Evolutionary conservation across 2,888 invertebrate genomes (phyloP).

Genomic region (Theretra japonica): DNA sequence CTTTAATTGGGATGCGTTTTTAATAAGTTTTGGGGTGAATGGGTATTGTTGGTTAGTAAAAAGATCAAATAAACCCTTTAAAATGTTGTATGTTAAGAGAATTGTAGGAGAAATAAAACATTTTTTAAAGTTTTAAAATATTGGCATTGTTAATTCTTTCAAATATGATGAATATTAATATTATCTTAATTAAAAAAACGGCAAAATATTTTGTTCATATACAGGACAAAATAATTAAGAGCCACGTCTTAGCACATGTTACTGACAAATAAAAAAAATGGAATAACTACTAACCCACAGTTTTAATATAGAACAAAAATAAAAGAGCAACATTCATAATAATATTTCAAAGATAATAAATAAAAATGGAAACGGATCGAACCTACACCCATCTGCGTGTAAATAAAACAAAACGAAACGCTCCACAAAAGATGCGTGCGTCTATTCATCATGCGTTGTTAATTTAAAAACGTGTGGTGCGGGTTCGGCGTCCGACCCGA

Average conservation of each 20-base stretch:
- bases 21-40: neutral
- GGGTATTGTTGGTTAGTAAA: neutral
- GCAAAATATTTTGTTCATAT: too few relatives aligned
- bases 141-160: too few relatives aligned
- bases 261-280: too few relatives aligned
- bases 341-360: neutral
- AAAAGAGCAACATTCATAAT: too few relatives aligned
- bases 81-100: too few relatives aligned
- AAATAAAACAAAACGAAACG: constrained; percentile 43
- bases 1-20: constrained; percentile 21
- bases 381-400: neutral
- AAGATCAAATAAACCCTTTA: neutral
- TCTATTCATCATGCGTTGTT: constrained; percentile 65
- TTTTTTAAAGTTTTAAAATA: too few relatives aligned
- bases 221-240: neutral
- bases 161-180: too few relatives aligned
- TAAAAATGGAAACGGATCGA: constrained; percentile 7
- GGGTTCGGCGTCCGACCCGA: neutral
- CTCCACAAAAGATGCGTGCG: constrained; percentile 31
- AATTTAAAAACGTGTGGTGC: constrained; percentile 64
- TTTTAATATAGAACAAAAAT: too few relatives aligned
- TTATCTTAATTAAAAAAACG: too few relatives aligned
- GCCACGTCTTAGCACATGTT: neutral
- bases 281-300: too few relatives aligned
- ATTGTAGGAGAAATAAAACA: too few relatives aligned